Percentiles rank a stretch among this genome's conserved stretches.
These are phyloP conservation scores for Petaurus breviceps DNA, from an alignment of 2,113 vertebrate species.

Conservation along the genomic window DNA sequence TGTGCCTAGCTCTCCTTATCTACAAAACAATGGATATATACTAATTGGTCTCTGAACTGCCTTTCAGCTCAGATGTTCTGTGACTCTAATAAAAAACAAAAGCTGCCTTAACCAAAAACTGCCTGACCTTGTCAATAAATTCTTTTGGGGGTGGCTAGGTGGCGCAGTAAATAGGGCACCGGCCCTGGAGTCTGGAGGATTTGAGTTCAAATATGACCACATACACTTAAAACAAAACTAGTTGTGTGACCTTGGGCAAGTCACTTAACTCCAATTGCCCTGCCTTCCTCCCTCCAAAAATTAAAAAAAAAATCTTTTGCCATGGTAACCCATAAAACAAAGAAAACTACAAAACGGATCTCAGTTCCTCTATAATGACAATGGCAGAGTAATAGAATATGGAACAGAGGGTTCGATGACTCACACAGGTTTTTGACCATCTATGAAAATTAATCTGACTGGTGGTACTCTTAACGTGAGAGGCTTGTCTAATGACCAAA, in stretches of 20 bases:
- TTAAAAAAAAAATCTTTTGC: background rate
- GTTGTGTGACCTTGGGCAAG: too few species aligned
- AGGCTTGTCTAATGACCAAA: background rate
- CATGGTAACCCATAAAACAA: background rate
- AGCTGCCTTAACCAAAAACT: background rate
- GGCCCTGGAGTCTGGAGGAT: too few species aligned
- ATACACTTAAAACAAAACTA: too few species aligned
- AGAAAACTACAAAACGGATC: background rate
- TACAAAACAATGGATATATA: background rate
- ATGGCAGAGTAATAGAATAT: background rate
- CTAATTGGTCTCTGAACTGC: background rate
- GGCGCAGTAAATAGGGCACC: too few species aligned
- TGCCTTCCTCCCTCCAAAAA: too few species aligned
- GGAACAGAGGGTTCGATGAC: background rate
- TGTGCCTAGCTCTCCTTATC: background rate
- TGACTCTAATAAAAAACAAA: background rate
- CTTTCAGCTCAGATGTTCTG: background rate
- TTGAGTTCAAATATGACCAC: too few species aligned
- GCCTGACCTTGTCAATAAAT: background rate
- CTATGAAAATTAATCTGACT: background rate
- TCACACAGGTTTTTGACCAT: background rate
- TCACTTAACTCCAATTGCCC: too few species aligned
- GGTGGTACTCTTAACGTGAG: background rate
- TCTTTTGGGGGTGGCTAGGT: too few species aligned
- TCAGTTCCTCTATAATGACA: background rate